phyloP scores from a whole-genome alignment of 2,113 vertebrate genomes.

The Sinosuthora webbiana region DNA sequence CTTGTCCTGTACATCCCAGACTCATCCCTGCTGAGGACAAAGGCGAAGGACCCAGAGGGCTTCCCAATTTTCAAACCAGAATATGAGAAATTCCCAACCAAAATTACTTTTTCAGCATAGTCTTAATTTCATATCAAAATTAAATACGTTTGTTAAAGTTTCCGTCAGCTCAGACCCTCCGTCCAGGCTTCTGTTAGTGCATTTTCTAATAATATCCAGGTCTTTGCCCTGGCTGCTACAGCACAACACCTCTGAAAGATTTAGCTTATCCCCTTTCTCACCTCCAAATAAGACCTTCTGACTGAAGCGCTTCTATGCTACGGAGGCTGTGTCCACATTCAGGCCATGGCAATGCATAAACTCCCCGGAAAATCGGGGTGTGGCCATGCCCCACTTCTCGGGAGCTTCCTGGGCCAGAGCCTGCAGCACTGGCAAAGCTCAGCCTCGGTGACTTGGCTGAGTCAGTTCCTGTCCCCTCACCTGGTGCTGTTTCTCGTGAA shows the following conservation, averaged over 20 bases:
- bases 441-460: fast-evolving
- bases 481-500: fast-evolving
- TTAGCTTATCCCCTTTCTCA: background rate
- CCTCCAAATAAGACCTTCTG: background rate
- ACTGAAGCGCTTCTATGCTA: background rate
- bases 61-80: background rate
- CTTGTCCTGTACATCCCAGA: background rate
- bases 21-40: background rate
- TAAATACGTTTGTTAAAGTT: background rate
- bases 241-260: background rate
- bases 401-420: background rate
- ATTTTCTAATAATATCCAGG: background rate
- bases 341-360: fast-evolving
- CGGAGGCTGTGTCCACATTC: background rate
- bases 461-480: background rate
- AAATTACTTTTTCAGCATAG: background rate
- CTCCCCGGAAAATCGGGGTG: fast-evolving
- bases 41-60: background rate
- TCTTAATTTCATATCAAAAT: background rate
- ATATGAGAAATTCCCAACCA: background rate
- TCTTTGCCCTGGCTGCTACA: background rate
- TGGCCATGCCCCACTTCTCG: background rate
- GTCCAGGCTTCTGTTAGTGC: background rate
- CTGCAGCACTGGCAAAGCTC: fast-evolving
- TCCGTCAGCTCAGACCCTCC: background rate